Conservation (phyloP, 2,888 invertebrate genomes). For the Spatulosminthurus flaviceps region DNA sequence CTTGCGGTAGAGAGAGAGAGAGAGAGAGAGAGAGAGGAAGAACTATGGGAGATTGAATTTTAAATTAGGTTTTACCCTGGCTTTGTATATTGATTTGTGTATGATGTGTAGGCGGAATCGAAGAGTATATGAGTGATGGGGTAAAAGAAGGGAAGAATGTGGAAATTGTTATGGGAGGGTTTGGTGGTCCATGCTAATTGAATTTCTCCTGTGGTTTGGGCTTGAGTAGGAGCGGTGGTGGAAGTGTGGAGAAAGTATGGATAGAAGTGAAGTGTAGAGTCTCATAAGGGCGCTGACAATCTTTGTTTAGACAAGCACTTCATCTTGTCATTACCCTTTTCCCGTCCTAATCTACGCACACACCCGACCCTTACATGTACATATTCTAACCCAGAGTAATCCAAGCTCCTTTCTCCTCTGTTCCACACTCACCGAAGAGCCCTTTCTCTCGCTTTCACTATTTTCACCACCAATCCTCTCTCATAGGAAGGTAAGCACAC, state of each 20-base stretch:
- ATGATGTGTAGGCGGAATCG: no score
- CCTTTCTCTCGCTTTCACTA: no score
- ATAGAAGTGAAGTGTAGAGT: not conserved
- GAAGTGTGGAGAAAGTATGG: not conserved
- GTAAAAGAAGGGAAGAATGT: not conserved
- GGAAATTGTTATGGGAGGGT: not conserved
- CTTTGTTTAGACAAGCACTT: conserved; percentile 13
- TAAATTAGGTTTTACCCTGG: no score
- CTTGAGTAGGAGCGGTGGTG: not conserved
- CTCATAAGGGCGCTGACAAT: not conserved
- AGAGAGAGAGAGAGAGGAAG: not conserved
- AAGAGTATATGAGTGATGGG: no score
- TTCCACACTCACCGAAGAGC: no score
- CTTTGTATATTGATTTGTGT: no score
- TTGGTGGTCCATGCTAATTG: conserved; percentile 1
- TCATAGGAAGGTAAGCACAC: no score
- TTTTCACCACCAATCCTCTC: no score
- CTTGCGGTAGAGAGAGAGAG: no score
- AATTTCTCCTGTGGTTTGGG: not conserved
- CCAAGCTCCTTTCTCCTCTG: not conserved
- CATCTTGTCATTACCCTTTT: conserved; percentile 22
- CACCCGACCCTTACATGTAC: not conserved
- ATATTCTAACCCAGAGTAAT: not conserved
- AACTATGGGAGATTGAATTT: not conserved
- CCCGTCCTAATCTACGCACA: not conserved